These are phyloP conservation scores for Zosterops pallidus DNA, from an alignment of 2,113 vertebrate species.

Conservation along the genomic window DNA sequence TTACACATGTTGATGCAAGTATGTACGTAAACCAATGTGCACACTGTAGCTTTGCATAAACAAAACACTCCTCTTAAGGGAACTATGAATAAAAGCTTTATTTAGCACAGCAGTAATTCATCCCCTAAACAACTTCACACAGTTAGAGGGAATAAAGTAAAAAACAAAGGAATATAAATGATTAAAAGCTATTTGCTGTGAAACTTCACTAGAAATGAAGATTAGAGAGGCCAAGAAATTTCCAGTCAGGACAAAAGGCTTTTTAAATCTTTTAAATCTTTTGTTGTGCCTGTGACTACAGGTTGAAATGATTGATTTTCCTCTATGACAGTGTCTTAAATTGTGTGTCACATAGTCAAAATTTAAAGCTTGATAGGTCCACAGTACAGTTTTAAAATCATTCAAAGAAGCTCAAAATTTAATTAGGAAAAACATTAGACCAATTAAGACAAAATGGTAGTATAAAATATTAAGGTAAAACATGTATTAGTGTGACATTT, in stretches of 20 bases:
- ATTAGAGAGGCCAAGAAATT: conserved; percentile 35
- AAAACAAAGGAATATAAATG: conserved; percentile 11
- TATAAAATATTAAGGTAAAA: conserved; percentile 81
- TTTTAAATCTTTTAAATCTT: conserved; percentile 64
- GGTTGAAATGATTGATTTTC: conserved; percentile 70
- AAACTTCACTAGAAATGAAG: conserved; percentile 25
- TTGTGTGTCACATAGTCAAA: conserved; percentile 68
- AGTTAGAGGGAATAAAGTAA: neutral
- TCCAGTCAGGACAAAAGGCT: conserved; percentile 43
- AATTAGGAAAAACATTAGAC: conserved; percentile 77
- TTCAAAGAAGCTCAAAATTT: conserved; percentile 71
- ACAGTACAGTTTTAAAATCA: conserved; percentile 46
- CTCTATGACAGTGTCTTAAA: conserved; percentile 72
- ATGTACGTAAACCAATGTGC: neutral
- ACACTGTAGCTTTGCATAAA: neutral
- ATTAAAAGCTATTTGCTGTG: neutral
- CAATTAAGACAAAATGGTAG: conserved; percentile 74
- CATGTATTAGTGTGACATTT: conserved; percentile 79
- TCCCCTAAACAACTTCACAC: neutral
- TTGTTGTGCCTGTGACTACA: conserved; percentile 66
- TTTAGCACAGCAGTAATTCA: neutral
- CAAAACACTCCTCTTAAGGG: neutral
- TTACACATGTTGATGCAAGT: neutral
- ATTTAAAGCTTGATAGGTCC: conserved; percentile 72
- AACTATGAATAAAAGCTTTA: neutral